phyloP scores from a whole-genome alignment of 2,113 vertebrate species.

The Elephantulus edwardii region DNA sequence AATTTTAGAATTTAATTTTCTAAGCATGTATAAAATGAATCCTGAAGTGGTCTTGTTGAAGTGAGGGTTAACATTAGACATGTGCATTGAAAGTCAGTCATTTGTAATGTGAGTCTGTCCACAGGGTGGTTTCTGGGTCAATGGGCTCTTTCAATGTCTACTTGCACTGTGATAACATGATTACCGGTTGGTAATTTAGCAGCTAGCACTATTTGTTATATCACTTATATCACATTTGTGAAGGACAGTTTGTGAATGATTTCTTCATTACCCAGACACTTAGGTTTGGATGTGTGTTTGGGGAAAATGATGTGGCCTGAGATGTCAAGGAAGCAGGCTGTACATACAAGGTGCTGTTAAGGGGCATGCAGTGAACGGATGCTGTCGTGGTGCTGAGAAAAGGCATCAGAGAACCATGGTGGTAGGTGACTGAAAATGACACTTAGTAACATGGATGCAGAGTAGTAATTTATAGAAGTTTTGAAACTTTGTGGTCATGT shows the following conservation, averaged over 20 bases:
- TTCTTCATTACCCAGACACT: constrained; percentile 49
- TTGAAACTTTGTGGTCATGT: not conserved
- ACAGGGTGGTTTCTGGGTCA: constrained; percentile 66
- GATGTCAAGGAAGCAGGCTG: constrained; percentile 5
- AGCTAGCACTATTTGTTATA: not conserved
- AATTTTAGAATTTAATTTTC: constrained; percentile 28
- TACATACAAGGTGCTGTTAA: constrained; percentile 51
- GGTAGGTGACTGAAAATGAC: not conserved
- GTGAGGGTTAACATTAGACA: not conserved
- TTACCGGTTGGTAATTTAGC: constrained; percentile 33
- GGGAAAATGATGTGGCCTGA: not conserved
- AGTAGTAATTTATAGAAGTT: not conserved
- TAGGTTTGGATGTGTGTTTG: constrained; percentile 29
- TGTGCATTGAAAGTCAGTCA: not conserved
- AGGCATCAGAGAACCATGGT: not conserved
- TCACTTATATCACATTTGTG: constrained; percentile 31
- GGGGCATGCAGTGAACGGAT: constrained; percentile 25
- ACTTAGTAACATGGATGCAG: not conserved
- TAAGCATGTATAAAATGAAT: not conserved
- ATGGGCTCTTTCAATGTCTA: constrained; percentile 46
- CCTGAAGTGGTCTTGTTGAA: not conserved
- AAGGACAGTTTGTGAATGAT: constrained; percentile 40
- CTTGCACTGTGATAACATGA: not conserved
- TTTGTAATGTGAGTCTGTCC: not conserved
- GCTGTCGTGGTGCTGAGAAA: not conserved